Evolutionary conservation across 2,888 invertebrate species (phyloP).

Genomic region (Spisula solida): DNA sequence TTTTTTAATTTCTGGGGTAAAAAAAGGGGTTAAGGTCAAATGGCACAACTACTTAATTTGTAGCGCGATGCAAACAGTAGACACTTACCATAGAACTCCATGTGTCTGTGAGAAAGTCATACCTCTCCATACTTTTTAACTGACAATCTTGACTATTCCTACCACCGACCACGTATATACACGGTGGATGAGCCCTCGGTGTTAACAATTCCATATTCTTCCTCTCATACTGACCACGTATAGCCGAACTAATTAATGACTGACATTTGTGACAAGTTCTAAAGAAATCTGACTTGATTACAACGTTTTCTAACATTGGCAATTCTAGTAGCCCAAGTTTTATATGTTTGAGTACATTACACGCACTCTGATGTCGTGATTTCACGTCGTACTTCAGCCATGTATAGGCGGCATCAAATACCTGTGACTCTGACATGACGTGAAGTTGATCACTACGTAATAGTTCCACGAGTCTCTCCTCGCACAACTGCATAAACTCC

Average conservation of each 20-base stretch:
- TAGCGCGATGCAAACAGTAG: too few species aligned
- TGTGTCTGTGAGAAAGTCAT: constrained; percentile 85
- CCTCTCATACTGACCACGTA: constrained; percentile 82
- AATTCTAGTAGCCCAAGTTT: constrained; percentile 84
- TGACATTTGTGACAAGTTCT: constrained; percentile 86
- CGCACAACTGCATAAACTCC: constrained; percentile 84
- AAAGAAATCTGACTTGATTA: constrained; percentile 84
- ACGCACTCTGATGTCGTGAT: constrained; percentile 76
- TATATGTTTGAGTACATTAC: constrained; percentile 83
- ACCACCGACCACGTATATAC: constrained; percentile 86
- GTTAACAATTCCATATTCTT: constrained; percentile 79
- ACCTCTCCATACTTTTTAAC: constrained; percentile 85
- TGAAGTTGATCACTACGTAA: constrained; percentile 84
- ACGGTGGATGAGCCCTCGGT: constrained; percentile 84
- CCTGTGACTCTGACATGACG: constrained; percentile 83
- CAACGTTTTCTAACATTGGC: constrained; percentile 83
- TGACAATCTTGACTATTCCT: constrained; percentile 85
- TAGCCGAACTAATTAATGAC: constrained; percentile 83
- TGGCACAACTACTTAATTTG: too few species aligned
- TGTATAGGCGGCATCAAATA: constrained; percentile 83
- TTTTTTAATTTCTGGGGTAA: too few species aligned
- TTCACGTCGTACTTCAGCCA: constrained; percentile 84
- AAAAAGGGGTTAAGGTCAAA: too few species aligned
- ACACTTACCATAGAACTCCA: constrained; percentile 84
- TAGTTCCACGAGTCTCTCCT: constrained; percentile 81